Percentiles rank a stretch among this genome's conserved stretches.
Evolutionary conservation across 2,888 invertebrate genomes (phyloP).

Genomic region (Papilio protenor): DNA sequence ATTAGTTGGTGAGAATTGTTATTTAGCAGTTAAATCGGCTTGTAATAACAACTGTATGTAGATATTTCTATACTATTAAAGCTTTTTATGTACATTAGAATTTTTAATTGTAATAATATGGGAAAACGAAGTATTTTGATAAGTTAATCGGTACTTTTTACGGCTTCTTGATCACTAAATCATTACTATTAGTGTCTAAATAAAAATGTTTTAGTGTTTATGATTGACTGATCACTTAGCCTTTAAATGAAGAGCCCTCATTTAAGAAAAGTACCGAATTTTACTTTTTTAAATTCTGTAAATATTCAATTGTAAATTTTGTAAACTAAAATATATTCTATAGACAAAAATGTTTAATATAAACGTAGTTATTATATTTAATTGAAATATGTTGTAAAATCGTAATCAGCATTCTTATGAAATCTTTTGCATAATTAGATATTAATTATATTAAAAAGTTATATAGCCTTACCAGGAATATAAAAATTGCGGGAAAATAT

Average conservation of each 20-base stretch:
- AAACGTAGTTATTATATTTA: background rate
- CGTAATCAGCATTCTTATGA: constrained; percentile 3
- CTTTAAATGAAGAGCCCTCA: constrained; percentile 79
- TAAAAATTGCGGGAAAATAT: too few relatives aligned
- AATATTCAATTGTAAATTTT: constrained; percentile 48
- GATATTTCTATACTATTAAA: background rate
- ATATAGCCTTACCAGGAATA: background rate
- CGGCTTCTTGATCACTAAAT: background rate
- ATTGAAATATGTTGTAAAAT: too few relatives aligned
- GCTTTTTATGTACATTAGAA: background rate
- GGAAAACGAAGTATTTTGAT: background rate
- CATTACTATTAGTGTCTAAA: constrained; percentile 48
- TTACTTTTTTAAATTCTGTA: constrained; percentile 44
- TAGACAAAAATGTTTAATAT: background rate
- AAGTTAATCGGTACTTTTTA: constrained; percentile 1
- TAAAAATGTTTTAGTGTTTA: constrained; percentile 43
- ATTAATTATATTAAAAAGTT: constrained; percentile 2
- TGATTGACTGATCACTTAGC: constrained; percentile 65
- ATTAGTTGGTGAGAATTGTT: background rate
- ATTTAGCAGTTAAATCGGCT: background rate
- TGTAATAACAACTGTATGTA: background rate
- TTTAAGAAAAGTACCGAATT: constrained; percentile 69
- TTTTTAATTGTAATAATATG: background rate
- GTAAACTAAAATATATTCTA: constrained; percentile 21
- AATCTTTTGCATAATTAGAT: constrained; percentile 22